phyloP scores from a whole-genome alignment of 2,888 invertebrate species.

The Ligdia adustata region DNA sequence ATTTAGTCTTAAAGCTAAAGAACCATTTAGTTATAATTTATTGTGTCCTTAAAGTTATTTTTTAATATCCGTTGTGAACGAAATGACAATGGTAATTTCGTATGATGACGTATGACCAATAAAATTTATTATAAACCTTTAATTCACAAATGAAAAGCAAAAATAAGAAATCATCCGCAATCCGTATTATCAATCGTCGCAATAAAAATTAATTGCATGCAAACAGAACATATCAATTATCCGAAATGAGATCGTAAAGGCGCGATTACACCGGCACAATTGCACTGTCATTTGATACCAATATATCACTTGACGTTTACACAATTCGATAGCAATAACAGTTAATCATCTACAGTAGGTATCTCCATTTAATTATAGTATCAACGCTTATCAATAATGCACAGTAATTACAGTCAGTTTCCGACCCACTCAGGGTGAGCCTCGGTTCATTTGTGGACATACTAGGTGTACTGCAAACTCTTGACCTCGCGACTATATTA shows the following conservation, averaged over 20 bases:
- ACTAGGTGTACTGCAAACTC: no score
- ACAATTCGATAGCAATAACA: conserved; percentile 37
- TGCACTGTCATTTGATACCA: conserved; percentile 35
- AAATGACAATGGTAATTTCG: no score
- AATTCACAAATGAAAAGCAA: no score
- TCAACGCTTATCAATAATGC: conserved; percentile 61
- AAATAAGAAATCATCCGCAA: background rate
- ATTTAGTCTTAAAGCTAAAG: no score
- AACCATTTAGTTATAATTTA: no score
- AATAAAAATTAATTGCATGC: conserved; percentile 35
- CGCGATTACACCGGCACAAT: conserved; percentile 34
- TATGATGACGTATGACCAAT: no score
- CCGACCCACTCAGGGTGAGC: conserved; percentile 27
- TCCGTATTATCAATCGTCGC: conserved; percentile 17
- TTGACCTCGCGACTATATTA: no score
- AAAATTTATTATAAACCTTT: no score
- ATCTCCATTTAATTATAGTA: conserved; percentile 51
- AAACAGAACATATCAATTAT: conserved; percentile 36
- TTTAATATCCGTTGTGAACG: no score
- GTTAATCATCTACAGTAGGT: conserved; percentile 45
- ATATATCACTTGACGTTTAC: conserved; percentile 40
- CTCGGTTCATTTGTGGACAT: no score
- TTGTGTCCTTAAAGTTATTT: no score
- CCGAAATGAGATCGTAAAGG: conserved; percentile 37
- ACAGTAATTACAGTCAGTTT: conserved; percentile 52